Conservation (phyloP, 1,140 invertebrate genomes). For the Coboldia fuscipes region DNA sequence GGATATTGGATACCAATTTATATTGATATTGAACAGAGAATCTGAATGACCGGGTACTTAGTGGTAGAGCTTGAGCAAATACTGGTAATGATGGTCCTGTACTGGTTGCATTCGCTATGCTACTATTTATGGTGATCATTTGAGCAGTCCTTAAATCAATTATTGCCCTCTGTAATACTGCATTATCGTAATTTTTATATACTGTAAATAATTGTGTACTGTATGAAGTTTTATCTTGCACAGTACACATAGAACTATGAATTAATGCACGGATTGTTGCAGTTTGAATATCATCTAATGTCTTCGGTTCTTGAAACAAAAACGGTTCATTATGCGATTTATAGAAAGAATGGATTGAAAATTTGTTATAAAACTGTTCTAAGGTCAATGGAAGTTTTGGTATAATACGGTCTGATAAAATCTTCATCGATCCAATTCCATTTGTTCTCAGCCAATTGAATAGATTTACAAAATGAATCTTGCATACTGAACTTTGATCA, state of each 20-base stretch:
- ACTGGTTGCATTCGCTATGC: slow-evolving; percentile 17
- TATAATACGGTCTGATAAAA: too few relatives aligned
- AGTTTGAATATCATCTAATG: slow-evolving; percentile 24
- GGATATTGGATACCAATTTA: slow-evolving; percentile 24
- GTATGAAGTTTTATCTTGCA: slow-evolving; percentile 33
- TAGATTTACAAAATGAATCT: slow-evolving; percentile 19
- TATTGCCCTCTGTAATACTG: slow-evolving; percentile 31
- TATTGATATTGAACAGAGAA: slow-evolving; percentile 24
- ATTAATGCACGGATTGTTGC: slow-evolving; percentile 27
- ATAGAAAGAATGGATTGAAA: too few relatives aligned
- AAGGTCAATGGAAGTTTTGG: neutral
- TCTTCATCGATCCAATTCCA: neutral
- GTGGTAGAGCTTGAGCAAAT: slow-evolving; percentile 23
- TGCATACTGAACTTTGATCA: slow-evolving; percentile 16
- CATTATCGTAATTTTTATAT: slow-evolving; percentile 46
- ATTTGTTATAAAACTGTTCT: too few relatives aligned
- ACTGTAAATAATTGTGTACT: slow-evolving; percentile 44
- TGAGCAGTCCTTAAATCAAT: slow-evolving; percentile 29
- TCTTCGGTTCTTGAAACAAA: slow-evolving; percentile 16
- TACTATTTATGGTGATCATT: slow-evolving; percentile 30
- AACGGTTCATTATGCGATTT: neutral
- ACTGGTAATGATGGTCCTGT: slow-evolving; percentile 18
- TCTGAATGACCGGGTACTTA: slow-evolving; percentile 30
- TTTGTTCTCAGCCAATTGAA: neutral
- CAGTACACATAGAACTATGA: slow-evolving; percentile 36